phyloP scores from a whole-genome alignment of 2,888 invertebrate genomes.

The Drosophila mulleri region DNA sequence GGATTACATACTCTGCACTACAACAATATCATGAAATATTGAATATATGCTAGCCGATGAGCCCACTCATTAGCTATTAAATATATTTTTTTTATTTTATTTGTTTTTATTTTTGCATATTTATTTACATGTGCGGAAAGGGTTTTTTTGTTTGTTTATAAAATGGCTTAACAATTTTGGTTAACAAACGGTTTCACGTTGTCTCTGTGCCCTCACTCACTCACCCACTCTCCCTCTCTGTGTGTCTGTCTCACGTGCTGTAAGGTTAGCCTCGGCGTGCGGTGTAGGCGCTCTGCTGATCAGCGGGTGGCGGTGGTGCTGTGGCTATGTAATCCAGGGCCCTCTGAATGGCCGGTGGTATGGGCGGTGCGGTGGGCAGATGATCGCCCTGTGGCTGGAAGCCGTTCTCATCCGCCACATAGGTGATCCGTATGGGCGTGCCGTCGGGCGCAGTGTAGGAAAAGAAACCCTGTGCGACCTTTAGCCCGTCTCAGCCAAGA shows the following conservation, averaged over 20 bases:
- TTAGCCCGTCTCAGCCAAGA: background rate
- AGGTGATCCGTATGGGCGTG: conserved; percentile 87
- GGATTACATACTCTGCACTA: no score
- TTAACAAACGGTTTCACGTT: conserved; percentile 12
- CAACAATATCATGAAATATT: no score
- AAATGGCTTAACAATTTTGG: conserved; percentile 13
- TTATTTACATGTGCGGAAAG: conserved; percentile 36
- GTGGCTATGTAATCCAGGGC: conserved; percentile 89
- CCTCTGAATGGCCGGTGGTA: conserved; percentile 89
- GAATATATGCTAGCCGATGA: no score
- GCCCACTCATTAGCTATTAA: no score
- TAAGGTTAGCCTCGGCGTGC: conserved; percentile 74
- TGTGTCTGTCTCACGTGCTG: background rate
- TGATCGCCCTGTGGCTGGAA: conserved; percentile 87
- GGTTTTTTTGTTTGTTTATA: background rate
- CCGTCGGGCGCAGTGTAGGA: conserved; percentile 89
- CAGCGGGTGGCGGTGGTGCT: conserved; percentile 86
- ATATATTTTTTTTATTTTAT: no score
- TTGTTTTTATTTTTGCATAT: conserved; percentile 4
- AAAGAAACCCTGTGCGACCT: conserved; percentile 88
- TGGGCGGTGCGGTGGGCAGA: conserved; percentile 87
- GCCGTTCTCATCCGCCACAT: conserved; percentile 90
- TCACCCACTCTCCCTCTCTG: background rate
- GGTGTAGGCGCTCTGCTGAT: conserved; percentile 60
- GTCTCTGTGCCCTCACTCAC: background rate